Evolutionary conservation across 1,140 invertebrate species (phyloP).

Genomic region (Pentalonia nigronervosa): DNA sequence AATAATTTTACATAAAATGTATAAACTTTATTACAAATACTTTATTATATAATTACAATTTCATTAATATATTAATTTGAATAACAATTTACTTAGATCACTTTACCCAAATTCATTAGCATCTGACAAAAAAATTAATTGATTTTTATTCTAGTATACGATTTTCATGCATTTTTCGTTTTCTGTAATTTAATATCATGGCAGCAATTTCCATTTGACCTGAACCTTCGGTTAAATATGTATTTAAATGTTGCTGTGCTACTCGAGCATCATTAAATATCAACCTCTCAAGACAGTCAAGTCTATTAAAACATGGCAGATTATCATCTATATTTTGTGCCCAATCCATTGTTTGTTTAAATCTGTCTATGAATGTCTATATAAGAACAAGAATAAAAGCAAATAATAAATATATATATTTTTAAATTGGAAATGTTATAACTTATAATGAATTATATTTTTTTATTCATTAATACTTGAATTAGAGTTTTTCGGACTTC

Average conservation of each 20-base stretch:
- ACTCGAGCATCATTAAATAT: constrained; percentile 67
- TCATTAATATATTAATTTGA: neutral
- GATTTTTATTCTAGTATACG: constrained; percentile 24
- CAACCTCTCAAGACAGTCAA: constrained; percentile 68
- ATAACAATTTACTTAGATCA: neutral
- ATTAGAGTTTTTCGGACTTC: constrained; percentile 61
- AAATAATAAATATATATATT: neutral
- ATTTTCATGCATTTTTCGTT: constrained; percentile 66
- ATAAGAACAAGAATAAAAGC: constrained; percentile 57
- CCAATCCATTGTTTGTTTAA: constrained; percentile 67
- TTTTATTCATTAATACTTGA: constrained; percentile 64
- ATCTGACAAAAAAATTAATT: neutral
- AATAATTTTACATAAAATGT: neutral
- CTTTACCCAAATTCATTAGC: neutral
- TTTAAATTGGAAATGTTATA: neutral
- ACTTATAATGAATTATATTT: neutral
- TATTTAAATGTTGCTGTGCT: constrained; percentile 65
- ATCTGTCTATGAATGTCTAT: constrained; percentile 67
- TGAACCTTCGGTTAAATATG: constrained; percentile 66
- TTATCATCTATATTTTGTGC: constrained; percentile 67
- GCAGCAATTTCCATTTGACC: constrained; percentile 67
- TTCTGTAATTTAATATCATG: constrained; percentile 68
- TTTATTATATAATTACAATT: neutral
- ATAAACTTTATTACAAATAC: neutral
- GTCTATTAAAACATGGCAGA: constrained; percentile 63